Percentiles rank a stretch among this genome's conserved stretches.
Evolutionary conservation across 1,140 invertebrate species (phyloP).

Genomic region (Phortica variegata): DNA sequence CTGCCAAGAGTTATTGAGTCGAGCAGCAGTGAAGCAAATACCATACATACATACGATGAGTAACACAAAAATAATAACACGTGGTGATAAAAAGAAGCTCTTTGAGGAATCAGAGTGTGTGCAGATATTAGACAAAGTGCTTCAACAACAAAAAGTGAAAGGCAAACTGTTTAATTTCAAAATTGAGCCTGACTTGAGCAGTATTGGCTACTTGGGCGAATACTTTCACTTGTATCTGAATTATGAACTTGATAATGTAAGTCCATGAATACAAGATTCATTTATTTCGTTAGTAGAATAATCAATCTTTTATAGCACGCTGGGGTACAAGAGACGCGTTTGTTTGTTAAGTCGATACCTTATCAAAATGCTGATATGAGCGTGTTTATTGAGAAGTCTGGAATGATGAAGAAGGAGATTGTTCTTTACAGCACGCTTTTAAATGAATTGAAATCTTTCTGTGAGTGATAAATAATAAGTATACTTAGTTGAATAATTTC

Average conservation of each 20-base stretch:
- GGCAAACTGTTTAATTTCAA: slow-evolving; percentile 26
- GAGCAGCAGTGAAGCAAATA: no score
- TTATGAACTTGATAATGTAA: slow-evolving; percentile 22
- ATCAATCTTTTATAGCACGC: no score
- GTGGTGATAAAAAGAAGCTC: slow-evolving; percentile 27
- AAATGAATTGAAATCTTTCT: slow-evolving; percentile 33
- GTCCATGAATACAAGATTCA: background rate
- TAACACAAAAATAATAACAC: slow-evolving; percentile 23
- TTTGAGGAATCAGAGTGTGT: slow-evolving; percentile 32
- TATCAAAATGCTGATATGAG: slow-evolving; percentile 35
- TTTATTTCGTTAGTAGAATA: no score
- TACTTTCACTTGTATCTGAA: slow-evolving; percentile 38
- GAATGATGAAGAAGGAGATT: slow-evolving; percentile 34
- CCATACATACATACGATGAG: no score
- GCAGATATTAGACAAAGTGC: slow-evolving; percentile 29
- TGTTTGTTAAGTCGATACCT: slow-evolving; percentile 44
- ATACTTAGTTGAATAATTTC: background rate
- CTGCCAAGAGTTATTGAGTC: no score
- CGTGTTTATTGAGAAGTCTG: slow-evolving; percentile 28
- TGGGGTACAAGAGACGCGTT: slow-evolving; percentile 11
- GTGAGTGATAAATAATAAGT: slow-evolving; percentile 22
- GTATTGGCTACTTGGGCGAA: slow-evolving; percentile 41
- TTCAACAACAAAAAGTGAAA: slow-evolving; percentile 19
- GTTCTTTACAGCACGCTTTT: slow-evolving; percentile 31
- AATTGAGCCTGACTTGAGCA: slow-evolving; percentile 33